Percentiles rank a stretch among this genome's conserved stretches.
These are phyloP conservation scores for Pelvicachromis taeniatus DNA, from an alignment of 2,113 vertebrate genomes.

Conservation along the genomic window DNA sequence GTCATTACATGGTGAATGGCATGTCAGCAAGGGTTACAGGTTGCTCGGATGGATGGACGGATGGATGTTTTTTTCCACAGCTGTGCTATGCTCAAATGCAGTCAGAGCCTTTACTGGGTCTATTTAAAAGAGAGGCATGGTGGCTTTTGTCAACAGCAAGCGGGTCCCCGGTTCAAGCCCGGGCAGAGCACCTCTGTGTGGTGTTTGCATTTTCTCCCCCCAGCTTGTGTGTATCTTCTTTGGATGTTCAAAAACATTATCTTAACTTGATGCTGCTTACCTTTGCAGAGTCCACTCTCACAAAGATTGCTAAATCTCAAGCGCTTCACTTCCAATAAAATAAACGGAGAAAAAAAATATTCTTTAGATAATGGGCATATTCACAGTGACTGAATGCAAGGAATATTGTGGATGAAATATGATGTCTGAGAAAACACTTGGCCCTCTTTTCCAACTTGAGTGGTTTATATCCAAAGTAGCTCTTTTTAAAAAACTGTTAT, in stretches of 20 bases:
- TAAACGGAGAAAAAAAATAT: not conserved
- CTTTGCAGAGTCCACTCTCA: not conserved
- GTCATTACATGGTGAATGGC: conserved; percentile 13
- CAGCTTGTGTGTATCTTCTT: not conserved
- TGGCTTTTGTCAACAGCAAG: not conserved
- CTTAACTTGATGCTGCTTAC: not conserved
- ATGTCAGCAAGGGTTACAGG: not conserved
- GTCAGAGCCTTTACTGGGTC: not conserved
- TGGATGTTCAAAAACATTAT: too few species aligned
- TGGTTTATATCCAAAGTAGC: not conserved
- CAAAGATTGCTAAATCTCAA: not conserved
- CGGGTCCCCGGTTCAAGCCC: not conserved
- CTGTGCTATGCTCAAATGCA: not conserved
- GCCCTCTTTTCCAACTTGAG: not conserved
- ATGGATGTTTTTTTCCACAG: not conserved
- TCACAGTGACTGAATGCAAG: not conserved
- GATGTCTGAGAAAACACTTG: not conserved
- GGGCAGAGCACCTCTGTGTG: not conserved
- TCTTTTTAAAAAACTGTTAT: not conserved
- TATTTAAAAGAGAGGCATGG: not conserved
- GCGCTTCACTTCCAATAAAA: not conserved
- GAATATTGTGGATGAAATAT: not conserved
- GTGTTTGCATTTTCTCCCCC: too few species aligned
- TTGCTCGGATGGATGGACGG: not conserved
- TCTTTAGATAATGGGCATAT: not conserved